A percentile compares a stretch with the other conserved stretches of the same genome.
Conservation (phyloP, 2,797 vertebrate genomes). For the Pipistrellus pipistrellus region DNA sequence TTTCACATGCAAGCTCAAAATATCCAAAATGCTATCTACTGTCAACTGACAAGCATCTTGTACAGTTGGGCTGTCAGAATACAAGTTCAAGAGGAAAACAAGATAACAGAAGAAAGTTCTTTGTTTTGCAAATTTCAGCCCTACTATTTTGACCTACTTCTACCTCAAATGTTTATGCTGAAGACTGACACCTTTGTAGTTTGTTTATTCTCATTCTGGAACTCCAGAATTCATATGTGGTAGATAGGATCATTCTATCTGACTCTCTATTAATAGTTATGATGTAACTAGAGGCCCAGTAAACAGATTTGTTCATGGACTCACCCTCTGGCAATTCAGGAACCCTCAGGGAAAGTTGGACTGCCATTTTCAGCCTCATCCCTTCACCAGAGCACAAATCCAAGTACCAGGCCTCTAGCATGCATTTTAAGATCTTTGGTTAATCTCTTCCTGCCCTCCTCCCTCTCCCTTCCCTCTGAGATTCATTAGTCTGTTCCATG, state of each 20-base stretch:
- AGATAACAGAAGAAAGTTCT: background rate
- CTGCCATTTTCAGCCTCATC: no score
- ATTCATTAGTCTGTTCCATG: no score
- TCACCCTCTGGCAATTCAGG: no score
- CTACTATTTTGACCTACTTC: background rate
- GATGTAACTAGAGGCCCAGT: background rate
- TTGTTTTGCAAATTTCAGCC: background rate
- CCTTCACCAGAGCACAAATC: no score
- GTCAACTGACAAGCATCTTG: background rate
- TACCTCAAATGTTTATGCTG: constrained; percentile 20
- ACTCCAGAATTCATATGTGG: background rate
- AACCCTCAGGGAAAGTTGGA: no score
- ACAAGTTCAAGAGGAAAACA: background rate
- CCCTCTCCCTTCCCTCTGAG: no score
- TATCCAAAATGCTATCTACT: background rate
- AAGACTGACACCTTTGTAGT: background rate
- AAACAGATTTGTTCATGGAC: no score
- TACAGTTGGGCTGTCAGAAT: background rate
- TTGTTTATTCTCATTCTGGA: background rate
- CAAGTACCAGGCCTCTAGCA: no score
- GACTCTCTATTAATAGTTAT: background rate
- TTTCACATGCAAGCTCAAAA: background rate
- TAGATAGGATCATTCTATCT: background rate
- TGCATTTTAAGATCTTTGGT: no score
- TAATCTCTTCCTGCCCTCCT: no score